phyloP scores from a whole-genome alignment of 2,113 vertebrate genomes.

The Meriones unguiculatus region DNA sequence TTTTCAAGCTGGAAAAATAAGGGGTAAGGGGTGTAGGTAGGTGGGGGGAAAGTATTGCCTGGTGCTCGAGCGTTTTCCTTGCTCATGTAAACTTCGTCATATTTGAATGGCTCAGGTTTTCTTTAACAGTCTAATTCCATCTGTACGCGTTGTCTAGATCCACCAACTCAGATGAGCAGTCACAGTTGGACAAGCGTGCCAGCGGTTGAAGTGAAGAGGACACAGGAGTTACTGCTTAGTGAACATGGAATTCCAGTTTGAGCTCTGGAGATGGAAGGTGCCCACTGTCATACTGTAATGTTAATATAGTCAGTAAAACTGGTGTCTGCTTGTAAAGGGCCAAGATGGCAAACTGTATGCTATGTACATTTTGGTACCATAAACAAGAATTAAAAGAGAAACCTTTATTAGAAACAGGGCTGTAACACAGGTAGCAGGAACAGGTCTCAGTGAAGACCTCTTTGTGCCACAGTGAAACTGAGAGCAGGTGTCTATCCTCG shows the following conservation, averaged over 20 bases:
- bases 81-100: background rate
- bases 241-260: background rate
- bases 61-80: background rate
- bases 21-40: background rate
- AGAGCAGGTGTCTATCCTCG: conserved; percentile 50
- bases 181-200: background rate
- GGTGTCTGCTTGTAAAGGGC: background rate
- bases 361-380: background rate
- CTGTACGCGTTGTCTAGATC: background rate
- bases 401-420: background rate
- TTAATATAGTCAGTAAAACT: background rate
- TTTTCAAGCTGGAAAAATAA: background rate
- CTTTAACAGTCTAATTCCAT: background rate
- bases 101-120: background rate
- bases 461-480: conserved; percentile 52
- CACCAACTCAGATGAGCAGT: background rate
- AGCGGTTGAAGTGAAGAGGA: fast-evolving
- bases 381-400: background rate
- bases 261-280: background rate
- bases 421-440: background rate
- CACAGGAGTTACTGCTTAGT: background rate
- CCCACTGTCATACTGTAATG: fast-evolving
- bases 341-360: background rate
- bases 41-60: background rate
- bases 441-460: background rate